Base-by-base conservation (phyloP, 1,140 invertebrate species). In the Drosophila equinoxialis region DNA sequence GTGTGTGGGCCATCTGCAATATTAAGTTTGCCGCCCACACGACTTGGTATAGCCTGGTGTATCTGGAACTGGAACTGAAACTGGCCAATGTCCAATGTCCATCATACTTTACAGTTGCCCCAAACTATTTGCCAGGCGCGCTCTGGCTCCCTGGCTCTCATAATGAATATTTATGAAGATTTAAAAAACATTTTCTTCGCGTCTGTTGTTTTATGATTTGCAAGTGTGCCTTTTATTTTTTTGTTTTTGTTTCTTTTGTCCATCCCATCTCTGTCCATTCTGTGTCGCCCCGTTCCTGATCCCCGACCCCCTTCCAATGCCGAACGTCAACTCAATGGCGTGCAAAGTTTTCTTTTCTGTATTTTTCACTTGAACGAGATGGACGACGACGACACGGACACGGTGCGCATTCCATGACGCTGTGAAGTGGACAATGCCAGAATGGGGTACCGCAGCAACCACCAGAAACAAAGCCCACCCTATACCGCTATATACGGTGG, bases 101-200 rank as follows among this genome's bases (percentile, higher is more conserved):
- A 68, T 64, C 70, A 74, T 71, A 71, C 73, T 81, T 75, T 68
- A 66, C 75, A 78, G 75, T 71, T 77, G 83, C 68, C 81, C 83
- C 71, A 89, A 87, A 87, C 84, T 90, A 90, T 90, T 90, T 90
- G 76, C 81, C 79, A 68, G 68, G 68, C 68, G 61, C 64, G 58
- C 54, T 55, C 58, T 51, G 37, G 55, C 35, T 58, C 20, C 45
- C 67, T 37, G 33, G 51, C 68, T 33, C 79, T 61, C 86, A 82
- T 90, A 90, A 90, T 90, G 86, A 90, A 90, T 90, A 90, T 90
- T 90, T 90, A 90, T 90, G 86, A 90, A 90, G 86, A 90, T 90
- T 90, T 90, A 86, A 90, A 90, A 90, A 90, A 86, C 86, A 90
- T 86, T 90, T 90, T 90, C 86, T 82, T 81, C 84, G 86, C 86